A percentile compares a stretch with the other conserved stretches of the same genome.
Evolutionary conservation across 2,888 invertebrate species (phyloP).

Genomic region (Ceramica pisi): DNA sequence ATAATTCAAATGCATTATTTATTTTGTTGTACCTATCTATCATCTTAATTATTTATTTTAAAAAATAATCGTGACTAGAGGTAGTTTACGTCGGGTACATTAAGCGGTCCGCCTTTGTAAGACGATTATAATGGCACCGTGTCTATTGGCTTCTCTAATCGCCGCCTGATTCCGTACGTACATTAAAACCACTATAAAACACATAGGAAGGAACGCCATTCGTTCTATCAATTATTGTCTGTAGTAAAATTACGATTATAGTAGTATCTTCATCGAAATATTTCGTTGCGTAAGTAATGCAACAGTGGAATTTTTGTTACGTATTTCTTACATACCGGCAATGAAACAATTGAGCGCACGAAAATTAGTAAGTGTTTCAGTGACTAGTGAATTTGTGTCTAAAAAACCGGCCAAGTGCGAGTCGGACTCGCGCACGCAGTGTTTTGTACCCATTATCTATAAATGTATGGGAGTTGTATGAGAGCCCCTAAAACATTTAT

Average conservation of each 20-base stretch:
- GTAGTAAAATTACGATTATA: background rate
- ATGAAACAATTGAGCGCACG: constrained; percentile 17
- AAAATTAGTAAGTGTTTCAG: background rate
- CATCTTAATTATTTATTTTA: too few species aligned
- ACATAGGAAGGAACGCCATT: background rate
- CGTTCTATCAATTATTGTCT: background rate
- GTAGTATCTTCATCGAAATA: background rate
- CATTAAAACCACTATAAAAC: background rate
- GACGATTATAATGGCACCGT: too few species aligned
- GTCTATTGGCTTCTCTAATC: background rate
- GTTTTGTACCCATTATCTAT: too few species aligned
- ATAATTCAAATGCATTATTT: too few species aligned
- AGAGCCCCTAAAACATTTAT: too few species aligned
- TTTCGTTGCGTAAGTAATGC: background rate
- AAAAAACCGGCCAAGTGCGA: too few species aligned
- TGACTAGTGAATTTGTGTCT: background rate
- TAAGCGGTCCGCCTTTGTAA: too few species aligned
- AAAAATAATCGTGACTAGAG: too few species aligned
- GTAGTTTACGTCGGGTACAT: too few species aligned
- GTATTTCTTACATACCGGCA: background rate
- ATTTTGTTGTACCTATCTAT: too few species aligned
- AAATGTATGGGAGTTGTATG: too few species aligned
- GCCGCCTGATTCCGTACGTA: background rate
- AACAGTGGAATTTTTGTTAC: background rate
- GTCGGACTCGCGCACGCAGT: too few species aligned